phyloP scores from a whole-genome alignment of 2,797 vertebrate genomes.

The Semotilus atromaculatus region DNA sequence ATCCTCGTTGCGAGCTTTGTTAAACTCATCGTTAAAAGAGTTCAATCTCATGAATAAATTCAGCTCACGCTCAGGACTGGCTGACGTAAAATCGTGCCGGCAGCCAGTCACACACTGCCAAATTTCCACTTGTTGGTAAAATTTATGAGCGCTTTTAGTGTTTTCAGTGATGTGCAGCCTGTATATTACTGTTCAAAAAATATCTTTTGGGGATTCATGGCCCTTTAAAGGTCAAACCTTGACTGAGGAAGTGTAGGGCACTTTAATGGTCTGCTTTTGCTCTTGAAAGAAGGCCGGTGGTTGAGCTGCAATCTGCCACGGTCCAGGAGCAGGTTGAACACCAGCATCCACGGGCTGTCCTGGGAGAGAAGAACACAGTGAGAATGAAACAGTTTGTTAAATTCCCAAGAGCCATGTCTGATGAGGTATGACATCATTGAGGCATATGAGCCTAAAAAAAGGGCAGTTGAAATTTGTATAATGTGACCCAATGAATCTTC shows the following conservation, averaged over 20 bases:
- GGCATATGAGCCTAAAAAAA: not conserved
- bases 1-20: no score
- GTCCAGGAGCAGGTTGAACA: slow-evolving; percentile 69
- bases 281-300: slow-evolving; percentile 68
- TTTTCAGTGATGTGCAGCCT: no score
- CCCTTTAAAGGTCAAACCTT: slow-evolving; percentile 65
- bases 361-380: slow-evolving; percentile 47
- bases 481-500: not conserved
- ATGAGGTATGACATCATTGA: not conserved
- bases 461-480: not conserved
- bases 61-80: no score
- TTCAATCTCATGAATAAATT: no score
- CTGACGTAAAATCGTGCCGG: no score
- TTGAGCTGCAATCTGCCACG: slow-evolving; percentile 72
- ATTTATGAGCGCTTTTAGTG: no score
- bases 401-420: not conserved
- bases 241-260: slow-evolving; percentile 75
- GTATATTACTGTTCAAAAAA: no score
- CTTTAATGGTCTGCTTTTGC: slow-evolving; percentile 65
- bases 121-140: no score
- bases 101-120: no score
- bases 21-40: no score
- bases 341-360: slow-evolving; percentile 75
- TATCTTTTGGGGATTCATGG: no score
- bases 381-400: slow-evolving; percentile 17